Conservation (phyloP, 2,797 vertebrate species). For the Australoheros facetus region DNA sequence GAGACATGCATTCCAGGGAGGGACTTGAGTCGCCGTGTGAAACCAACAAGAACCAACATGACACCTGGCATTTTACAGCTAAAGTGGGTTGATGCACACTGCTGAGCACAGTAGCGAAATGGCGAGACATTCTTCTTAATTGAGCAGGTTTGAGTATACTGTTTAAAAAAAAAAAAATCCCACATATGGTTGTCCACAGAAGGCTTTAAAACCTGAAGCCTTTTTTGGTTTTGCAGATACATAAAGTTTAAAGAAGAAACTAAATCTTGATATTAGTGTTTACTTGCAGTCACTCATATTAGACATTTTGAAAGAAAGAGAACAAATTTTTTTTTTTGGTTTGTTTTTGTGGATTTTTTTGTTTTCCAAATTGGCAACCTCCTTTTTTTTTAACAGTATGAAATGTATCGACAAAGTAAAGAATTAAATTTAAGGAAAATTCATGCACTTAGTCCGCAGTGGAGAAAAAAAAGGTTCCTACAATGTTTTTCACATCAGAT, state of each 20-base stretch:
- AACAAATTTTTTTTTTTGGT: background rate
- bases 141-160: constrained; percentile 57
- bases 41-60: constrained; percentile 81
- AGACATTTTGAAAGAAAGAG: background rate
- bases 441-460: background rate
- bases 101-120: constrained; percentile 63
- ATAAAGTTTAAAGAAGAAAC: background rate
- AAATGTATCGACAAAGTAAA: background rate
- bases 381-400: background rate
- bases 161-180: constrained; percentile 10
- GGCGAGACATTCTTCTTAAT: constrained; percentile 58
- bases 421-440: background rate
- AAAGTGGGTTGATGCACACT: constrained; percentile 75
- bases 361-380: no score
- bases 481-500: background rate
- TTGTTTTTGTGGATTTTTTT: background rate
- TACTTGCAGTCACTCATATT: background rate
- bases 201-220: background rate
- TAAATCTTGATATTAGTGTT: background rate
- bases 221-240: constrained; percentile 5
- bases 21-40: constrained; percentile 73
- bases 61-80: constrained; percentile 78
- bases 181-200: constrained; percentile 39
- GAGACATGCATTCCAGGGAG: constrained; percentile 69
- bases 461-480: background rate